Evolutionary conservation across 2,113 vertebrate genomes (phyloP), one percentile per base, ranked within the genome.

Genomic region (Paracyprichromis sp.): DNA sequence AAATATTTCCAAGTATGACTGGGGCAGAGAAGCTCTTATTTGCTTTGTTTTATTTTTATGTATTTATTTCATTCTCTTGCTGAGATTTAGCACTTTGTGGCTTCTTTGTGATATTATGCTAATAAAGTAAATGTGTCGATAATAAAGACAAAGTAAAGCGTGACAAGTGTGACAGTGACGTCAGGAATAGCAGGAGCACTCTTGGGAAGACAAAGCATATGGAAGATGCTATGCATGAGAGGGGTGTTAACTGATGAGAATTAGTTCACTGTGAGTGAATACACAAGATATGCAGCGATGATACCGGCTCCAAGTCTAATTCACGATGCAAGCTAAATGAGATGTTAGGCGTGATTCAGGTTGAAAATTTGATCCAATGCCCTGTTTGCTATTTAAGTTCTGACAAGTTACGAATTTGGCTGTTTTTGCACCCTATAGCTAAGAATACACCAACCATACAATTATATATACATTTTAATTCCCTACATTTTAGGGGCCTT

Each of bases 241-340:
- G 53, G 43, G 53, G 52, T 89, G 88, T 86, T 92, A 90, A 93
- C 84, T 83, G 86, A 88, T 89, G 83, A 43, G 79, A 88, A 82
- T 89, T 52, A 90, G 80, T 76, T 89, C 50, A 26, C 53, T 54
- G 56, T 53, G 76, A 83, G 63, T 38, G 36, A 63, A 40, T 69
- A 26, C 24, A 17, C 14, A 31, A 45, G 56, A 80, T 57, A 31
- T 73, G 76, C 52, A 24, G 57, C 1, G 24, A 80, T 8, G 61
- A 80, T 53, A 29, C 26, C 1, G 16, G 40, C 82, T n/a, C 53
- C 61, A 40, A 66, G 59, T 85, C 36, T 79, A 38, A 86, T 85
- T 50, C 11, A 3, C 17, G 43, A 29, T 21, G 4, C 43, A 40
- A 11, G 38, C 71, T 36, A 36, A 83, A 78, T 83, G 40, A 87